Evolutionary conservation across 2,797 vertebrate species (phyloP).

Genomic region (Thripadectes ignobilis): DNA sequence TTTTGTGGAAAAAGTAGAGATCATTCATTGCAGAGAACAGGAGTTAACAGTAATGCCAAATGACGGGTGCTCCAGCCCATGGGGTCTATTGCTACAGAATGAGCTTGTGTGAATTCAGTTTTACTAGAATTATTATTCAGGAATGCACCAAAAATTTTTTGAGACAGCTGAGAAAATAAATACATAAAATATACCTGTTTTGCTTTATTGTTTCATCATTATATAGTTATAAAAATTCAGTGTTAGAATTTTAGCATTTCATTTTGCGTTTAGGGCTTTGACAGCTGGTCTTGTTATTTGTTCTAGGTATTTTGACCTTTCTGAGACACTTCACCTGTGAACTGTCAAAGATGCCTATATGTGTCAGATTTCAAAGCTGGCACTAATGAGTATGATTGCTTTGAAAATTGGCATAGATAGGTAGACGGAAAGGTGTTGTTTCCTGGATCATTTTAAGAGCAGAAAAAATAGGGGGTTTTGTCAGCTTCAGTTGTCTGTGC

Average conservation of each 20-base stretch:
- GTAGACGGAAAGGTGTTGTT: neutral
- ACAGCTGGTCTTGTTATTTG: neutral
- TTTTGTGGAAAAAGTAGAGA: neutral
- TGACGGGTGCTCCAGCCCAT: neutral
- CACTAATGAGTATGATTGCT: neutral
- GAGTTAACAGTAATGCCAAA: neutral
- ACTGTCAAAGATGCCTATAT: neutral
- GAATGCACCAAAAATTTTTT: neutral
- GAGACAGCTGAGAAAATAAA: neutral
- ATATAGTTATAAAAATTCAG: neutral
- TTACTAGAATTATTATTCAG: neutral
- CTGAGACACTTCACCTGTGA: neutral
- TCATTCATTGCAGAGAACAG: neutral
- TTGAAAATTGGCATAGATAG: neutral
- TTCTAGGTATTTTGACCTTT: constrained; percentile 18
- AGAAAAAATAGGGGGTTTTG: neutral
- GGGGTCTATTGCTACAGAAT: neutral
- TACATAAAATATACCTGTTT: neutral
- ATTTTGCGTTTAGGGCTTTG: neutral
- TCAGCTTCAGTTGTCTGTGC: neutral
- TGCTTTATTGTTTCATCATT: neutral
- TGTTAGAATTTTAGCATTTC: neutral
- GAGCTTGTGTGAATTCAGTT: neutral
- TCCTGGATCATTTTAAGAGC: neutral
- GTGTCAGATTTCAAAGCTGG: neutral